These are phyloP conservation scores for Mobula birostris DNA, from an alignment of 2,113 vertebrate genomes.

Conservation along the genomic window DNA sequence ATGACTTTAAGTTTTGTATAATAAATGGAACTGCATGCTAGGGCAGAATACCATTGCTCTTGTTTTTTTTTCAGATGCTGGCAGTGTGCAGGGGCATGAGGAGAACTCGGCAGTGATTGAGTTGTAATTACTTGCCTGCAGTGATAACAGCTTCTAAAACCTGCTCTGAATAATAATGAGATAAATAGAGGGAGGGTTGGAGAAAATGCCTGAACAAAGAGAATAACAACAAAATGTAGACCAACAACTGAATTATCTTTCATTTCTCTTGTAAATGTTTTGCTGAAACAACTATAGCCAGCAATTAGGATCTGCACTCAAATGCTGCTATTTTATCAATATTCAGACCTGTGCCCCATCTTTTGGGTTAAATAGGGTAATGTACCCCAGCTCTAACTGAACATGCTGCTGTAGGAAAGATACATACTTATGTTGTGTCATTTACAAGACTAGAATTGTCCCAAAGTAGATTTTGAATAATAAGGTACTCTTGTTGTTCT, in stretches of 20 bases:
- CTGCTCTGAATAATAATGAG: slow-evolving; percentile 70
- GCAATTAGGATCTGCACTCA: background rate
- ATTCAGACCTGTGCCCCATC: background rate
- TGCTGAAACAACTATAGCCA: slow-evolving; percentile 39
- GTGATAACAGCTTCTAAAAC: slow-evolving; percentile 60
- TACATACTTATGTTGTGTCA: background rate
- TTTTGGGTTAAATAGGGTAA: background rate
- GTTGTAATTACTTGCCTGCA: slow-evolving; percentile 68
- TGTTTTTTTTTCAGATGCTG: slow-evolving; percentile 51
- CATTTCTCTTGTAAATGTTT: slow-evolving; percentile 13
- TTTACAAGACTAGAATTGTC: background rate
- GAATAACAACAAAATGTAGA: slow-evolving; percentile 39
- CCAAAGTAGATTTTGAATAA: background rate
- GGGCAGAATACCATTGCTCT: slow-evolving; percentile 57
- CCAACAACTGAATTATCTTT: background rate
- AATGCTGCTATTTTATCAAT: background rate
- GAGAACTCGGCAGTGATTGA: slow-evolving; percentile 57
- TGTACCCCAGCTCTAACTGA: background rate
- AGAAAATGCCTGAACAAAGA: slow-evolving; percentile 39
- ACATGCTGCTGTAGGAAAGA: background rate
- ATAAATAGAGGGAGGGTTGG: slow-evolving; percentile 40
- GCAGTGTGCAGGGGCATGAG: slow-evolving; percentile 51
- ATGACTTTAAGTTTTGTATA: slow-evolving; percentile 37
- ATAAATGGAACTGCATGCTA: slow-evolving; percentile 40
- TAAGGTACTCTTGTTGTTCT: background rate